A percentile compares a stretch with the other conserved stretches of the same genome.
These are phyloP conservation scores for Pan troglodytes DNA, from an alignment of 2,113 vertebrate species.

Conservation along the genomic window NHGRI_mPanTro3-v2.1_pri NC_072404.2:41523501-41524000, in stretches of 20 bases:
- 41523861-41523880: neutral
- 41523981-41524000: neutral
- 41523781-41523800: neutral
- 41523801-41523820: neutral
- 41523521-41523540: neutral
- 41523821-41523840: neutral
- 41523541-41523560: neutral
- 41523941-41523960: neutral
- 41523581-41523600: neutral
- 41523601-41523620: conserved; percentile 10
- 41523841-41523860: neutral
- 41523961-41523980: neutral
- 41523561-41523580: neutral
- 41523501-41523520: neutral
- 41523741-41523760: neutral
- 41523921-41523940: neutral
- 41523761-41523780: neutral
- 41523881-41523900: neutral
- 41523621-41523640: conserved; percentile 26
- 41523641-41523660: neutral
- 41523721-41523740: neutral
- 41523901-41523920: too few species aligned
- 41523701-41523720: neutral
- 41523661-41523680: neutral
- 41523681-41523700: conserved; percentile 25